A percentile compares a stretch with the other conserved stretches of the same genome.
These are phyloP conservation scores for Ischnus inquisitorius DNA, from an alignment of 2,888 invertebrate species.

Conservation along the genomic window DNA sequence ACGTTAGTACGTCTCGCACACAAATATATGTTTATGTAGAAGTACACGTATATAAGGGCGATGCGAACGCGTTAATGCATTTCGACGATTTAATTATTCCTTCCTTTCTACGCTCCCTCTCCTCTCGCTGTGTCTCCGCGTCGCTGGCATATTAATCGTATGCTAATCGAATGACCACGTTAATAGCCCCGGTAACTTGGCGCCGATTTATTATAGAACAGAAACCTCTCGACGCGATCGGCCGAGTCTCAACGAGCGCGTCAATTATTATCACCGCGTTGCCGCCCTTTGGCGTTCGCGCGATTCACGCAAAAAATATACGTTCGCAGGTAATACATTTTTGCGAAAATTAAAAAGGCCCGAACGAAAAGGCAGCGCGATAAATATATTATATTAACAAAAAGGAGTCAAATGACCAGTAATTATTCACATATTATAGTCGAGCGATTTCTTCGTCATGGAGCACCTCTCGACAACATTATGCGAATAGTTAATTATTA, in stretches of 20 bases:
- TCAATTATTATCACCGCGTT: slow-evolving; percentile 67
- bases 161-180: slow-evolving; percentile 77
- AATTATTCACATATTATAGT: no score
- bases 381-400: no score
- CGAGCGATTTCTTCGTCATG: no score
- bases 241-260: slow-evolving; percentile 53
- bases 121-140: slow-evolving; percentile 62
- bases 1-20: neutral
- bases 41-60: slow-evolving; percentile 16
- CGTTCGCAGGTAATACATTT: neutral
- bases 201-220: slow-evolving; percentile 69
- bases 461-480: no score
- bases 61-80: slow-evolving; percentile 72
- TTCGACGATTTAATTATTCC: slow-evolving; percentile 79
- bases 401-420: no score
- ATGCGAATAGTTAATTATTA: no score
- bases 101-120: slow-evolving; percentile 68
- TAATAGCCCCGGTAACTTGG: slow-evolving; percentile 72
- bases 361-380: no score
- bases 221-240: slow-evolving; percentile 40
- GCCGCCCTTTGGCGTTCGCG: slow-evolving; percentile 31
- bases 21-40: slow-evolving; percentile 36
- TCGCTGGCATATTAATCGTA: slow-evolving; percentile 79
- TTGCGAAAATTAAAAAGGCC: no score
- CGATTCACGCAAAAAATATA: neutral